phyloP scores from a whole-genome alignment of 1,140 invertebrate genomes.

The Ditylenchus dipsaci region DNA sequence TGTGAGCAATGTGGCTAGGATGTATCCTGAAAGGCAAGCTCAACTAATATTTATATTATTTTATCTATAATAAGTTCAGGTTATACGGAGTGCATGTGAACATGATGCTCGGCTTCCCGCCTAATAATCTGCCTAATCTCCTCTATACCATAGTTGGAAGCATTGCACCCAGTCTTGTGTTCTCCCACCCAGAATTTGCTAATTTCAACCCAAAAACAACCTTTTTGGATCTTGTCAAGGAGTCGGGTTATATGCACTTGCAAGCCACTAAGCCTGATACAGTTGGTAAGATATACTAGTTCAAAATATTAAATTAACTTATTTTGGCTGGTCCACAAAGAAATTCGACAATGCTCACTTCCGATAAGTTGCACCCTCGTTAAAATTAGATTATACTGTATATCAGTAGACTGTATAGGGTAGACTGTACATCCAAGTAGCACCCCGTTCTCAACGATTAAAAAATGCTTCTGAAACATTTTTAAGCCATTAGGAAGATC shows the following conservation, averaged over 20 bases:
- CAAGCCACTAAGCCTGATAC: conserved; percentile 74
- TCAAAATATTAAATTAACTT: not conserved
- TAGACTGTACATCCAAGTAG: not conserved
- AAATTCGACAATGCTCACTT: too few relatives aligned
- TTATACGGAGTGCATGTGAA: conserved; percentile 70
- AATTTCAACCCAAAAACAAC: not conserved
- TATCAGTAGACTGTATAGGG: too few relatives aligned
- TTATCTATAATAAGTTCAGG: conserved; percentile 38
- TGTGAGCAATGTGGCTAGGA: conserved; percentile 62
- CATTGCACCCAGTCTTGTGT: conserved; percentile 51
- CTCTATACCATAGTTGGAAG: not conserved
- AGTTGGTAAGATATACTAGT: conserved; percentile 60
- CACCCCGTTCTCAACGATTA: too few relatives aligned
- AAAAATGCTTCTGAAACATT: too few relatives aligned
- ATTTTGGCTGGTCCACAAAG: not conserved
- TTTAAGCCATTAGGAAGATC: too few relatives aligned
- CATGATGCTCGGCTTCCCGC: conserved; percentile 61
- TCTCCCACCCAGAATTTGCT: conserved; percentile 64
- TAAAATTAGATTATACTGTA: too few relatives aligned
- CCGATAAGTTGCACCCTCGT: too few relatives aligned
- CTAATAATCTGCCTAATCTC: conserved; percentile 6
- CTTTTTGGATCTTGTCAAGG: conserved; percentile 63
- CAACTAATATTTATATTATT: not conserved
- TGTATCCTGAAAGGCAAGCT: conserved; percentile 66
- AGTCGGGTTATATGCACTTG: conserved; percentile 72